Percentiles rank a stretch among this genome's conserved stretches.
phyloP scores from a whole-genome alignment of 2,888 invertebrate genomes.

The Rhagium mordax region DNA sequence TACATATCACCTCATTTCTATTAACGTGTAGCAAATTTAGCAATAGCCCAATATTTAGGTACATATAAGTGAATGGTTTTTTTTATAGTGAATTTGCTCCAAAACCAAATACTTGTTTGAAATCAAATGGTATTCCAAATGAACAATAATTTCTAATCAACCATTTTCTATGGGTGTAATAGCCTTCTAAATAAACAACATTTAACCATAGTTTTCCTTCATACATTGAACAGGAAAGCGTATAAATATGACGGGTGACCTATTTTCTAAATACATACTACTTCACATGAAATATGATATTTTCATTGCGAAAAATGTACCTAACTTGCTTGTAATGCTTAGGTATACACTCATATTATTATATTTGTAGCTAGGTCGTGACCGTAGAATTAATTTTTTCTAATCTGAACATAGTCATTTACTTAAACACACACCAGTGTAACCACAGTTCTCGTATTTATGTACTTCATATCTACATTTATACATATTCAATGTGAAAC shows the following conservation, averaged over 20 bases:
- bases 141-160: no score
- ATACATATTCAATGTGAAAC: constrained; percentile 48
- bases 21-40: no score
- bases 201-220: background rate
- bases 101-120: no score
- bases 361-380: constrained; percentile 6
- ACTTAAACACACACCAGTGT: constrained; percentile 18
- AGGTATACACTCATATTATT: background rate
- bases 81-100: no score
- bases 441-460: constrained; percentile 15
- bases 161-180: no score
- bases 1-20: no score
- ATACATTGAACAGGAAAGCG: background rate
- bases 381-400: constrained; percentile 18
- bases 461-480: constrained; percentile 29
- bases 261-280: background rate
- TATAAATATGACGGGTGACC: background rate
- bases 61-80: no score
- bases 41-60: no score
- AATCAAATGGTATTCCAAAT: no score
- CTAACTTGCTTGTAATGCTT: background rate
- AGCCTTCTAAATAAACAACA: no score
- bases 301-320: background rate
- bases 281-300: background rate
- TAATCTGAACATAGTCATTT: constrained; percentile 23